These are phyloP conservation scores for Nemurella pictetii DNA, from an alignment of 2,888 invertebrate species.

Conservation along the genomic window DNA sequence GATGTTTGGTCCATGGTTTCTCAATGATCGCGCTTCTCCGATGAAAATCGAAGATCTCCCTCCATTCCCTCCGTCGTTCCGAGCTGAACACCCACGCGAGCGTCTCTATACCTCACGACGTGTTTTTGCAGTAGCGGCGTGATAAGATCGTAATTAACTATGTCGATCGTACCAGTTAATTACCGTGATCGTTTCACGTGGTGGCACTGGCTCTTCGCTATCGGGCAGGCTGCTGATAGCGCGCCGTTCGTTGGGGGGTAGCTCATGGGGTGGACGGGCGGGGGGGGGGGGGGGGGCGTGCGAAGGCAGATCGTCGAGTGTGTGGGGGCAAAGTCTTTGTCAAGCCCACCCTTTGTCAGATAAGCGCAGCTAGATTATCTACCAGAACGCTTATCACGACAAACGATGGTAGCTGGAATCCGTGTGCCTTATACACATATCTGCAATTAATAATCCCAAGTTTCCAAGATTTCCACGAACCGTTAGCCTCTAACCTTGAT, in stretches of 20 bases:
- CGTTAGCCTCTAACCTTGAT: not conserved
- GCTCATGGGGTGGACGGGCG: not conserved
- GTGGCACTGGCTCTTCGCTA: not conserved
- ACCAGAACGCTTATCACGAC: not conserved
- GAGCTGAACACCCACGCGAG: no score
- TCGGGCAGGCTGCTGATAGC: not conserved
- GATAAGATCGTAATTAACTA: conserved; percentile 8
- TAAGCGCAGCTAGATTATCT: not conserved
- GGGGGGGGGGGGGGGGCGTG: not conserved
- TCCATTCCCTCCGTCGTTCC: no score
- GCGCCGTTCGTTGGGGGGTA: no score
- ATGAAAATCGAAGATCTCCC: no score
- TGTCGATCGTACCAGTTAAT: conserved; percentile 23
- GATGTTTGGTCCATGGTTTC: no score
- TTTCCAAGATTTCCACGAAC: not conserved
- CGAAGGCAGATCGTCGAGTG: not conserved
- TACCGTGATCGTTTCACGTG: not conserved
- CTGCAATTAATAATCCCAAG: not conserved
- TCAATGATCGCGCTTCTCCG: no score
- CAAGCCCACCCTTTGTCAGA: conserved; percentile 28
- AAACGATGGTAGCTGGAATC: not conserved
- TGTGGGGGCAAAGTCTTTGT: conserved; percentile 9
- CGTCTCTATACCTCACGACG: not conserved
- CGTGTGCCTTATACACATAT: not conserved
- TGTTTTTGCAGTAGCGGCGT: not conserved